Base-by-base conservation (phyloP, 2,888 invertebrate genomes). In the Hyles lineata region DNA sequence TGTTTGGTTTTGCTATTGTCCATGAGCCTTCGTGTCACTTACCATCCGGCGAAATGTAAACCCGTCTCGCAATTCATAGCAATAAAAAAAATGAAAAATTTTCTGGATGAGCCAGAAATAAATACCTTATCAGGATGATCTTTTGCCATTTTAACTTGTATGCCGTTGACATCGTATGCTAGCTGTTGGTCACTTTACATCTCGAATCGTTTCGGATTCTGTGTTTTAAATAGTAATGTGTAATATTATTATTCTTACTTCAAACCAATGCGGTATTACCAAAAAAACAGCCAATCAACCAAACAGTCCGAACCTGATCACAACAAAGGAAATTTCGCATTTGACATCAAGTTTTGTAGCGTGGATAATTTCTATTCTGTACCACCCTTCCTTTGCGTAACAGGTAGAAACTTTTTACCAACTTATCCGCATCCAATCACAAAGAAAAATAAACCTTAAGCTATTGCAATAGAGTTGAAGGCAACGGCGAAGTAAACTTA, bases 351-450 rank as follows among this genome's bases (percentile, higher is more conserved):
- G 52, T 50, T 72, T 55, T 35, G 58, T 63, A 71, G 23, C 55
- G 70, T 73, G 62, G 61, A 76, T 78, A 80, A 82, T 83, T 79
- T 80, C 71, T 62, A 23, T 23, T 62, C 23, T 67, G 21, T 50
- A 61, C 62, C 62, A 85, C 82, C 85, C 85, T 83, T 81, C 76
- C 79, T 83, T 86, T 84, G 82, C 84, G 82, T 87, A 88, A 88
- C 89, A 89, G 89, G 89, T 89, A 88, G 83, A 79, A 74, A 70
- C 72, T 63, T 60, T 67, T 11, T 7, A 32, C 78, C 75, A 76
- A 72, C 4, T 50, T 69, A 71, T 8, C 15, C 3, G 0, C 17
- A 17, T 6, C 17, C 2, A 15, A 23, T 5, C 21, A 43, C n/a
- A 76, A 1, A 9, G 19, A 3, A 83, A 75, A 72, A 70, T 76